A percentile compares a stretch with the other conserved stretches of the same genome.
phyloP scores from a whole-genome alignment of 2,888 invertebrate genomes.

The Sphecodes monilicornis region DNA sequence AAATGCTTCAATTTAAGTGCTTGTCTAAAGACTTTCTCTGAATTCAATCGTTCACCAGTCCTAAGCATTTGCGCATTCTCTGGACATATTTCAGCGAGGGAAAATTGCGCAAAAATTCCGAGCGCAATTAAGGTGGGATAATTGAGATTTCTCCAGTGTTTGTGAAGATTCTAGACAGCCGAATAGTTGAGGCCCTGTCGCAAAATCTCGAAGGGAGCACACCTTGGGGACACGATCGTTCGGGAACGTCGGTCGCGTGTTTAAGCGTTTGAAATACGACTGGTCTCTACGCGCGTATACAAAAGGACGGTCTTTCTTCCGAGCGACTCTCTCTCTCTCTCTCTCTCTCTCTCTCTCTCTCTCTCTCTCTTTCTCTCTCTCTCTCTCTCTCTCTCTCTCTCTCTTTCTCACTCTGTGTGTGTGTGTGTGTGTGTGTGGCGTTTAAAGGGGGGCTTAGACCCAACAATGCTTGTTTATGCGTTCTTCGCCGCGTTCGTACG shows the following conservation, averaged over 20 bases:
- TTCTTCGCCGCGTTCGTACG: conserved; percentile 4
- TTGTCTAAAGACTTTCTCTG: too few relatives aligned
- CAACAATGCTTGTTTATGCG: conserved; percentile 19
- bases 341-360: not conserved
- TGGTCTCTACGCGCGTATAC: conserved; percentile 3
- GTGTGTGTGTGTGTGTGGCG: conserved; percentile 1
- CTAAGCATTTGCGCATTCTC: too few relatives aligned
- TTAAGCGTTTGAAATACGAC: conserved; percentile 44
- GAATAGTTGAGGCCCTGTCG: not conserved
- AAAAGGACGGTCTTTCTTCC: conserved; percentile 5
- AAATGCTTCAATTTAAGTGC: too few relatives aligned
- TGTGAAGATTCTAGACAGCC: not conserved
- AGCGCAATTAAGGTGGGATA: not conserved
- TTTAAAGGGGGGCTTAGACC: conserved; percentile 24
- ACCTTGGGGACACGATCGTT: not conserved
- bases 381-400: too few relatives aligned
- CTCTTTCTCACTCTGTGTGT: too few relatives aligned
- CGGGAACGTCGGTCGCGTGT: conserved; percentile 20
- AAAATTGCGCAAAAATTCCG: not conserved
- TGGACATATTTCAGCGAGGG: too few relatives aligned
- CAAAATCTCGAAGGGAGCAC: not conserved
- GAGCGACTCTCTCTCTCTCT: not conserved
- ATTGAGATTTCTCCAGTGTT: not conserved
- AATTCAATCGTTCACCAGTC: too few relatives aligned
- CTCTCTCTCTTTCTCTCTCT: not conserved